Evolutionary conservation across 2,797 vertebrate species (phyloP).

Genomic region (Hypotaenidia okinawae): DNA sequence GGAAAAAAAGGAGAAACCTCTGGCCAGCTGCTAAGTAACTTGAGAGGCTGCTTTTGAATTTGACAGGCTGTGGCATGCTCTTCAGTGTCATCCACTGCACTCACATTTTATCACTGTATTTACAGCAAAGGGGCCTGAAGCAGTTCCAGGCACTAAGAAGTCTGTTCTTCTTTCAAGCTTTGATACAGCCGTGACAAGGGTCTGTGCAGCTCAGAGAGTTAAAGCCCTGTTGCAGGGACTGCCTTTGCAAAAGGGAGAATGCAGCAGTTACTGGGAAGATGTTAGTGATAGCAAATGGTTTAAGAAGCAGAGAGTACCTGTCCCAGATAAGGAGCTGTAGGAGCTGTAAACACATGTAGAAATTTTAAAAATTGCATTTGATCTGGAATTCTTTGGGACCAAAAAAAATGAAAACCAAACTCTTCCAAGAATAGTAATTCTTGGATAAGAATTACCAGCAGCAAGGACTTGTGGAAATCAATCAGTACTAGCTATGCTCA

Average conservation of each 20-base stretch:
- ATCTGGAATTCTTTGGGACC: background rate
- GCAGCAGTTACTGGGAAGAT: background rate
- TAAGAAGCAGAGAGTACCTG: background rate
- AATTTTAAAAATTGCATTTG: background rate
- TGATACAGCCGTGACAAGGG: background rate
- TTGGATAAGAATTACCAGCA: too few species aligned
- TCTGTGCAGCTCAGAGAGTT: background rate
- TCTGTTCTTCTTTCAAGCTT: background rate
- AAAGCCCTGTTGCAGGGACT: background rate
- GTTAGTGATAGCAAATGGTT: background rate
- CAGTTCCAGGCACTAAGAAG: background rate
- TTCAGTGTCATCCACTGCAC: background rate
- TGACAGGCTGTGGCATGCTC: background rate
- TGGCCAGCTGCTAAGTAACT: background rate
- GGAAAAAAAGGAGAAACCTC: background rate
- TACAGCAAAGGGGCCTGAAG: background rate
- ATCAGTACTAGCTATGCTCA: background rate
- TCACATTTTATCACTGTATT: background rate
- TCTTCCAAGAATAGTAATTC: too few species aligned
- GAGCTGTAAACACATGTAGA: background rate
- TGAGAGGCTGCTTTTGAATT: background rate
- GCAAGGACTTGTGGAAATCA: background rate
- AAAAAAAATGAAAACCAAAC: background rate
- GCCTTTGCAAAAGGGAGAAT: background rate
- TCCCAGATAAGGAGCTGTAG: background rate